phyloP scores from a whole-genome alignment of 2,888 invertebrate genomes.

The Sinodicranocentrus sp. region DNA sequence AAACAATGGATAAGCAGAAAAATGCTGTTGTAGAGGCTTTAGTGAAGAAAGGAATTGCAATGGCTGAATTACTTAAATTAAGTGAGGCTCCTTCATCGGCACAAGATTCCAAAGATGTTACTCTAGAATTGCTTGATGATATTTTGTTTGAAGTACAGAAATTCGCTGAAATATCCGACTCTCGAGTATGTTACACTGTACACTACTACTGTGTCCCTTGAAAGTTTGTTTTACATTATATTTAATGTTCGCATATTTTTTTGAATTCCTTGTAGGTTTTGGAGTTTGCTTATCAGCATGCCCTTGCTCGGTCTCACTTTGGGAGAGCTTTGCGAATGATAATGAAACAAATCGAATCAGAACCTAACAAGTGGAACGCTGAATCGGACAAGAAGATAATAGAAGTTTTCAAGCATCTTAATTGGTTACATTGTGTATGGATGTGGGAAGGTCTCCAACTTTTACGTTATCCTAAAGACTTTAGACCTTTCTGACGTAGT shows the following conservation, averaged over 20 bases:
- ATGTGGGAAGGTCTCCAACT: conserved; percentile 82
- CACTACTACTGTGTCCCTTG: too few species aligned
- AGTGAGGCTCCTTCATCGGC: conserved; percentile 78
- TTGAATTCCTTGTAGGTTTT: conserved; percentile 81
- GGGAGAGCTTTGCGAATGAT: conserved; percentile 90
- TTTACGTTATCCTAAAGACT: conserved; percentile 84
- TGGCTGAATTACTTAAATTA: conserved; percentile 80
- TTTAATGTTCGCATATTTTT: too few species aligned
- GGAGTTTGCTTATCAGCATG: conserved; percentile 90
- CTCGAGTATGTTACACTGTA: conserved; percentile 83
- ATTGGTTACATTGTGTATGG: conserved; percentile 85
- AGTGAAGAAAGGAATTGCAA: conserved; percentile 86
- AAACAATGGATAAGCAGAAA: conserved; percentile 90
- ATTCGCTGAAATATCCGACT: conserved; percentile 88
- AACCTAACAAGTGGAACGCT: conserved; percentile 81
- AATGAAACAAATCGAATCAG: conserved; percentile 88
- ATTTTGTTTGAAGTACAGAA: conserved; percentile 86
- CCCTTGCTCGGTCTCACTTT: conserved; percentile 87
- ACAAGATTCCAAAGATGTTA: conserved; percentile 72
- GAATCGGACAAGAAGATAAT: conserved; percentile 86
- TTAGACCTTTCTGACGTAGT: conserved; percentile 84
- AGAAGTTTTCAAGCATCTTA: conserved; percentile 83
- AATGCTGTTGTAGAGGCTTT: conserved; percentile 88
- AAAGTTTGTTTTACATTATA: conserved; percentile 13
- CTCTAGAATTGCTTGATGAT: conserved; percentile 82